Percentiles rank a stretch among this genome's conserved stretches.
phyloP scores from a whole-genome alignment of 2,113 vertebrate species.

The Uria aalge region DNA sequence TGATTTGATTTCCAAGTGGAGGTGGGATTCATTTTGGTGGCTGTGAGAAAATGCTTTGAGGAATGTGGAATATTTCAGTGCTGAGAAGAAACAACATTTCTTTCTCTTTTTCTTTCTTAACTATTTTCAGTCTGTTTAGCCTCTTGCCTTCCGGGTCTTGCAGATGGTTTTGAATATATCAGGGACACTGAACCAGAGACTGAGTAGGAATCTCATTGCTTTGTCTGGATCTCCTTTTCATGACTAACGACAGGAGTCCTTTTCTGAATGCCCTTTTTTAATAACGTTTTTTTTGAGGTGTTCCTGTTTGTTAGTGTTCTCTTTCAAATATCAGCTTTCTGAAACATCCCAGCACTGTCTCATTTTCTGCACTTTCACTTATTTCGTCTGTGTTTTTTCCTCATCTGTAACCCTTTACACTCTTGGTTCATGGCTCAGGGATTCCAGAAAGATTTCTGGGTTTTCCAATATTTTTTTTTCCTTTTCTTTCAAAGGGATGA shows the following conservation, averaged over 20 bases:
- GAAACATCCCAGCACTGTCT: neutral
- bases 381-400: neutral
- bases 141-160: neutral
- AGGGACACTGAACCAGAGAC: neutral
- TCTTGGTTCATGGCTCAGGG: neutral
- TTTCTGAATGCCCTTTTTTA: neutral
- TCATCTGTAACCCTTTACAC: neutral
- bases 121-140: neutral
- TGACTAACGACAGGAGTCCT: neutral
- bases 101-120: neutral
- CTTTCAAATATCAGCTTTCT: neutral
- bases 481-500: neutral
- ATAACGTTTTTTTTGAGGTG: neutral
- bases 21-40: constrained; percentile 40
- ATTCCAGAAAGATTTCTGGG: neutral
- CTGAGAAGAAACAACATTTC: neutral
- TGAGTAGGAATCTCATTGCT: neutral
- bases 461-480: neutral
- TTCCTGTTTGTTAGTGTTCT: neutral
- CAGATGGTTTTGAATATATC: neutral
- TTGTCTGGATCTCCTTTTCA: neutral
- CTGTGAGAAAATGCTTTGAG: neutral
- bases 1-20: constrained; percentile 47
- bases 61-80: neutral
- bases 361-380: neutral